A percentile compares a stretch with the other conserved stretches of the same genome.
phyloP scores from a whole-genome alignment of 1,140 invertebrate genomes.

The Glomeris maerens region DNA sequence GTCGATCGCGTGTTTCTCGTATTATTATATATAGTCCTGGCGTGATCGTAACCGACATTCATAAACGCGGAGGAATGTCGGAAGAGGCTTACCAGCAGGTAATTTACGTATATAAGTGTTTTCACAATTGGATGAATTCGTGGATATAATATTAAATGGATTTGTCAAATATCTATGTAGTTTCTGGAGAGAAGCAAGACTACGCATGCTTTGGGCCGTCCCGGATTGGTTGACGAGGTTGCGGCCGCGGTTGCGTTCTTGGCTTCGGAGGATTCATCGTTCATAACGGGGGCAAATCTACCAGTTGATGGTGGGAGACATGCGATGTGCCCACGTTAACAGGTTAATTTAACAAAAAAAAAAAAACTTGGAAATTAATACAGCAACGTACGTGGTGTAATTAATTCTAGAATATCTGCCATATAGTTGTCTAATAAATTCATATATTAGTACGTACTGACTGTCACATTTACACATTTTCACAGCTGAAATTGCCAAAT shows the following conservation, averaged over 20 bases:
- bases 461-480: no score
- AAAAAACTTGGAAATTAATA: no score
- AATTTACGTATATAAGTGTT: conserved; percentile 10
- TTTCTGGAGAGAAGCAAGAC: conserved; percentile 57
- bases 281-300: conserved; percentile 62
- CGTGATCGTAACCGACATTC: conserved; percentile 59
- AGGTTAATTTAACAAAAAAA: background rate
- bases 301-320: conserved; percentile 70
- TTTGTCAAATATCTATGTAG: conserved; percentile 22
- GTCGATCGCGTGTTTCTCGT: background rate
- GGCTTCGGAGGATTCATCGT: conserved; percentile 60
- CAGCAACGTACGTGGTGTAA: no score
- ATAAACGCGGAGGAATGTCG: conserved; percentile 54
- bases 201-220: conserved; percentile 65
- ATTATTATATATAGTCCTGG: conserved; percentile 44
- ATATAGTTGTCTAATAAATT: no score
- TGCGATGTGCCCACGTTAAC: conserved; percentile 58
- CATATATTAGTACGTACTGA: no score
- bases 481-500: no score
- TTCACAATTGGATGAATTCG: background rate
- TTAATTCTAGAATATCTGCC: no score
- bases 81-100: conserved; percentile 50
- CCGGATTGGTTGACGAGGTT: conserved; percentile 58
- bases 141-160: background rate
- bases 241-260: conserved; percentile 69